Evolutionary conservation across 2,113 vertebrate species (phyloP), one percentile per base, ranked within the genome.

Genomic region (Orycteropus afer): DNA sequence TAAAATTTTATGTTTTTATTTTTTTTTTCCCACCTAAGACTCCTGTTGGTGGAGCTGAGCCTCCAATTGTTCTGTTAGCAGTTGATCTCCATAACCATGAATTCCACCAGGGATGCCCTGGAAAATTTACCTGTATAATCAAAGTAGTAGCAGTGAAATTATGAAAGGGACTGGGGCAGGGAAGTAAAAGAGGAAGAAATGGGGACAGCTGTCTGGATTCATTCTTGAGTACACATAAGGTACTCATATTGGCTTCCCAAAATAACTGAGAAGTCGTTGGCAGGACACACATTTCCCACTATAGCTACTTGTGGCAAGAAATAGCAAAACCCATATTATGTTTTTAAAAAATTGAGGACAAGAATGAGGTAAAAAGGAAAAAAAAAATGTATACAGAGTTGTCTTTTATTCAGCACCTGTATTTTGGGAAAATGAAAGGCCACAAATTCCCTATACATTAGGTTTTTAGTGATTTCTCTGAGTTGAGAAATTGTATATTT

Each of bases 361-460:
- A 59, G 25, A 80, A 27, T 84, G 9, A 83, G 1, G 47, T 1
- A 32, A 67, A 74, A 73, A 85, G 15, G 18, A 23, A 49, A 80
- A 85, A 84, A 86, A 12, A 61, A 80, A 86, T 23, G 11, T 37
- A 45, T 45, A 34, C 0, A 29, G 15, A 25, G 1, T 42, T 80
- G 9, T 71, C 77, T 90, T 93, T 32, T 53, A 37, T 77, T 81
- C 2, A 47, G 1, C 6, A 86, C 45, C 40, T 61, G 9, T 40
- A 77, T 47, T 83, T 94, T 73, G 71, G 9, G 47, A 92, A 94
- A 89, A 92, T 55, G 15, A 89, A 82, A 37, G 4, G 14, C 42
- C 15, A 86, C 34, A 65, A 8, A 67, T 88, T 88, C 3, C 90
- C 11, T 65, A 55, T 76, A 55, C 1, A 27, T 69, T 40, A 88